Percentiles rank a stretch among this genome's conserved stretches.
phyloP scores from a whole-genome alignment of 2,797 vertebrate species.

The Xenopus petersii region DNA sequence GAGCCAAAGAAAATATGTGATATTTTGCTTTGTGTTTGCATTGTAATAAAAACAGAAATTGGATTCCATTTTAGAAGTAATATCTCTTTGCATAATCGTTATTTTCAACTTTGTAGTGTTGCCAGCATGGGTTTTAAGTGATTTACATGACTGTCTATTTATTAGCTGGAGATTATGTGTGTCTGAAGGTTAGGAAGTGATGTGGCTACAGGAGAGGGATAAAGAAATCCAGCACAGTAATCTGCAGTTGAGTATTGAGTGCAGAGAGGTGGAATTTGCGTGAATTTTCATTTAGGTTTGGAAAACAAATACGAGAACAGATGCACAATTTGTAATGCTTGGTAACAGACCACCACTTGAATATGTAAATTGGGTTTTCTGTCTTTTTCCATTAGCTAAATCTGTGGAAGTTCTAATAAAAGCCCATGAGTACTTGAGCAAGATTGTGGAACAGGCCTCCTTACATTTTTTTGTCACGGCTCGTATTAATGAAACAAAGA shows the following conservation, averaged over 20 bases:
- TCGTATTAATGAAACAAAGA: conserved; percentile 77
- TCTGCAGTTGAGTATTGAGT: conserved; percentile 17
- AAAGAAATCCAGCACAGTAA: conserved; percentile 21
- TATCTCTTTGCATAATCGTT: conserved; percentile 21
- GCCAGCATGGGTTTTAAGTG: conserved; percentile 15
- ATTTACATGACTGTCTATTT: conserved; percentile 41
- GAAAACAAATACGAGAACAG: conserved; percentile 26
- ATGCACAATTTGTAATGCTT: conserved; percentile 1
- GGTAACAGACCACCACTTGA: conserved; percentile 34
- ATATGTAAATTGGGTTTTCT: conserved; percentile 20
- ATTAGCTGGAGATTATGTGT: conserved; percentile 37
- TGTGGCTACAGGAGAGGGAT: conserved; percentile 1
- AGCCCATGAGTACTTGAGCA: conserved; percentile 73
- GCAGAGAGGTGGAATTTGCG: conserved; percentile 32
- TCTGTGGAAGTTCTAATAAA: conserved; percentile 67
- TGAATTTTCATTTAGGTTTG: conserved; percentile 29
- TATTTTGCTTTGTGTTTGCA: conserved; percentile 7
- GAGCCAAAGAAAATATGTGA: neutral
- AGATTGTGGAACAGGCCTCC: conserved; percentile 87
- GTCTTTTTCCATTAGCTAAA: conserved; percentile 62
- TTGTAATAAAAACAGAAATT: conserved; percentile 25
- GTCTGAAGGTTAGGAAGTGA: conserved; percentile 22
- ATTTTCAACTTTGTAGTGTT: conserved; percentile 2
- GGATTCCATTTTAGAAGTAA: conserved; percentile 31
- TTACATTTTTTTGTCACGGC: conserved; percentile 89